A percentile compares a stretch with the other conserved stretches of the same genome.
These are phyloP conservation scores for Isotomurus palustris DNA, from an alignment of 2,888 invertebrate genomes.

Conservation along the genomic window DNA sequence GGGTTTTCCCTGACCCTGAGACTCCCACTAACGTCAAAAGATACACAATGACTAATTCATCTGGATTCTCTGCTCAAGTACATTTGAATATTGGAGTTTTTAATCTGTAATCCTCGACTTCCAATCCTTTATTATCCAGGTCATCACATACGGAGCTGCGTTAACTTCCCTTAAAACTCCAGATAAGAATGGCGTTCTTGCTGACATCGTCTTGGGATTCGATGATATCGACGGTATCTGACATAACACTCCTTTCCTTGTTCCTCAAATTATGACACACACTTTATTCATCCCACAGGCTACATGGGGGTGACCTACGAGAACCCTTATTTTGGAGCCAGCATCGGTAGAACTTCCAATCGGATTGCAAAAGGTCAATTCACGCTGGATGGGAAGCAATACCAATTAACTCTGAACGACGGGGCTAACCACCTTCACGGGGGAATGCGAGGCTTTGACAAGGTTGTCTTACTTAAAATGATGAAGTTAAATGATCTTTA, in stretches of 20 bases:
- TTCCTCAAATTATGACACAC: not conserved
- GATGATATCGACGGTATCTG: constrained; percentile 68
- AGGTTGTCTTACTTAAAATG: constrained; percentile 50
- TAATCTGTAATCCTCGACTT: not conserved
- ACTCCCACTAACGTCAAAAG: constrained; percentile 55
- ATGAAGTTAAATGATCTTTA: not conserved
- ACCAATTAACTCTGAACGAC: constrained; percentile 68
- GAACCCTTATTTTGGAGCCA: constrained; percentile 83
- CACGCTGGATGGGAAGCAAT: constrained; percentile 61
- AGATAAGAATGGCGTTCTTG: constrained; percentile 64
- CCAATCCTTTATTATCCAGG: constrained; percentile 52
- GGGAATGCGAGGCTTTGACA: constrained; percentile 76
- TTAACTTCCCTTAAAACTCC: constrained; percentile 71
- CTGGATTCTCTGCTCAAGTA: constrained; percentile 61
- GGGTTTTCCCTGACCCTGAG: constrained; percentile 52
- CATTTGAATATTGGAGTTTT: too few species aligned
- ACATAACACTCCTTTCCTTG: constrained; percentile 54
- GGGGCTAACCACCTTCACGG: constrained; percentile 74
- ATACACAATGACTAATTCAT: constrained; percentile 64
- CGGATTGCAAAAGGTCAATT: constrained; percentile 69
- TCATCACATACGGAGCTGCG: constrained; percentile 77
- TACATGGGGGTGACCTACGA: constrained; percentile 56
- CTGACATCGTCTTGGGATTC: constrained; percentile 76
- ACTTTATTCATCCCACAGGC: constrained; percentile 52
- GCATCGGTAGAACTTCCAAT: constrained; percentile 82